A percentile compares a stretch with the other conserved stretches of the same genome.
phyloP scores from a whole-genome alignment of 2,888 invertebrate species.

The Harpalus rufipes region DNA sequence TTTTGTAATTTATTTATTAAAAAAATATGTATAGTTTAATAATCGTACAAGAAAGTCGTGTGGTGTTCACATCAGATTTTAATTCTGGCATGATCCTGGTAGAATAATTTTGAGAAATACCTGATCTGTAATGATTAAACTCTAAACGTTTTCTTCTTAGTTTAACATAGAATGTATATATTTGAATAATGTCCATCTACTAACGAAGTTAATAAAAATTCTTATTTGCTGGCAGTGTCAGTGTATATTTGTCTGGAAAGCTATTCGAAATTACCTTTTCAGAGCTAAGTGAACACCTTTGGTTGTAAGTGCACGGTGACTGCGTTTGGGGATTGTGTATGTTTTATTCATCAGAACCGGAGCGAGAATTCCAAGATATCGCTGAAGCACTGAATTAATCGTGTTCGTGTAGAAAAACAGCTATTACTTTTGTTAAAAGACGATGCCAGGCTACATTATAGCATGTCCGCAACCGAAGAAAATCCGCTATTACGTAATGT shows the following conservation, averaged over 20 bases:
- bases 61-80: too few relatives aligned
- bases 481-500: neutral
- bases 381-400: conserved; percentile 42
- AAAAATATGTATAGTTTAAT: too few relatives aligned
- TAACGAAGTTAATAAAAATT: conserved; percentile 2
- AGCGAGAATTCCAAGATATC: conserved; percentile 14
- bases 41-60: too few relatives aligned
- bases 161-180: too few relatives aligned
- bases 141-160: too few relatives aligned
- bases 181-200: too few relatives aligned
- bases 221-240: neutral
- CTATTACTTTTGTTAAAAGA: conserved; percentile 47
- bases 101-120: too few relatives aligned
- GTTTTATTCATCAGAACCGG: conserved; percentile 31
- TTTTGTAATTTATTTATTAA: too few relatives aligned
- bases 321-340: conserved; percentile 6
- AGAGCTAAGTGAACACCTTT: conserved; percentile 1
- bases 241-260: neutral
- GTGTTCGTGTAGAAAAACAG: conserved; percentile 35
- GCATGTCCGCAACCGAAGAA: neutral
- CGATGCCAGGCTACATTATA: conserved; percentile 14
- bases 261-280: neutral
- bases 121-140: too few relatives aligned
- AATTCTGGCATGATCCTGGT: too few relatives aligned
- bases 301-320: neutral